Evolutionary conservation across 2,888 invertebrate genomes (phyloP), one percentile per base, ranked within the genome.

Genomic region (Oligia strigilis): DNA sequence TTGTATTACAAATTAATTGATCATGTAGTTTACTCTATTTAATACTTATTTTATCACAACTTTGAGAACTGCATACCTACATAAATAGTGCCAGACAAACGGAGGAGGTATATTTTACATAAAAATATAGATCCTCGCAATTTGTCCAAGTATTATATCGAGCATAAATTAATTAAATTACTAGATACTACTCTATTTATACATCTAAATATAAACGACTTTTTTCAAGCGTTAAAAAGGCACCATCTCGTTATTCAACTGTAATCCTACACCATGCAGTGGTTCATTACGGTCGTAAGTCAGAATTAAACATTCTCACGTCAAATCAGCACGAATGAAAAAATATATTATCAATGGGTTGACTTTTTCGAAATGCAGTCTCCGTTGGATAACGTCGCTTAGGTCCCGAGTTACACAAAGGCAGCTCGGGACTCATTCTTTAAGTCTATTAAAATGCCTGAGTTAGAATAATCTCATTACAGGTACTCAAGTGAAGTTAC

Each of bases 41-140:
- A 89, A 89, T 89, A 89, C 89, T 88, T 90, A 91, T 90, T 91
- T 91, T 94, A 94, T 94, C 94, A 94, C 94, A 94, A 94, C 91
- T 90, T 92, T 90, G 90, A 92, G 89, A 90, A 90, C 90, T 90
- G 88, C 87, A 84, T 88, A 29, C 29, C 29, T 29, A 84, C 83
- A 82, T 85, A 88, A 87, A 83, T 84, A 86, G 80, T 80, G 78
- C 58, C 40, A 89, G 95, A 94, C 97, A 95, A 95, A 95, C 80
- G 97, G 94, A 97, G 97, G 95, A 96, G 95, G 92, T 85, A 93
- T 94, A 97, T 97, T 97, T 97, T 62, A 74, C 23, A 70, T 36
- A 88, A 95, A 97, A 97, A 97, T 97, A 96, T 92, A 92, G 94
- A 95, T 97, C 97, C 97, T 97, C 97, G 83, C 97, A 93, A 93